Percentiles rank a stretch among this genome's conserved stretches.
Evolutionary conservation across 2,113 vertebrate species (phyloP).

Genomic region (Lophura nycthemera): DNA sequence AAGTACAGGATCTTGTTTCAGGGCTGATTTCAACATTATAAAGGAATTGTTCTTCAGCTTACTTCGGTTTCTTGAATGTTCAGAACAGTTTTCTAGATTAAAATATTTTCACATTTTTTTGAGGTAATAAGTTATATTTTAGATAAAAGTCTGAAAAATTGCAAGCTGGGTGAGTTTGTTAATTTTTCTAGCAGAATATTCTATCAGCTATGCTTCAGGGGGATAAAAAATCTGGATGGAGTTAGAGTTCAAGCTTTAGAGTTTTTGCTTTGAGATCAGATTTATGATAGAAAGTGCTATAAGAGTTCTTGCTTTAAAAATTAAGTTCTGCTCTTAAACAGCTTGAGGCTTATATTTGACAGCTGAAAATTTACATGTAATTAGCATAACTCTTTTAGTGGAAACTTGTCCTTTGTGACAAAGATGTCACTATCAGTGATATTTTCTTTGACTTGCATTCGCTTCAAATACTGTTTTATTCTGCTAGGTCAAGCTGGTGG

Average conservation of each 20-base stretch:
- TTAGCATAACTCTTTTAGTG: not conserved
- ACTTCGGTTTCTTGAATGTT: not conserved
- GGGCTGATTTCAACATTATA: not conserved
- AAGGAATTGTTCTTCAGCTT: not conserved
- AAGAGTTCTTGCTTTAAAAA: not conserved
- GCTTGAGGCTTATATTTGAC: not conserved
- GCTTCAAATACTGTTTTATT: not conserved
- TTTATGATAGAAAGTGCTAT: not conserved
- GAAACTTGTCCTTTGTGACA: constrained; percentile 1
- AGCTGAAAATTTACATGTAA: constrained; percentile 9
- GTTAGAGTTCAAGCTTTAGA: not conserved
- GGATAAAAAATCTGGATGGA: not conserved
- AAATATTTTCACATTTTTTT: not conserved
- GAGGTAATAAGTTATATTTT: not conserved
- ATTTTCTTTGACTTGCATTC: not conserved
- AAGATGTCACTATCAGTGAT: not conserved
- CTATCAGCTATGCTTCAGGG: not conserved
- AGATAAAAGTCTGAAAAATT: not conserved
- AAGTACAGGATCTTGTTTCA: not conserved
- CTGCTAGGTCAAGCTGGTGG: not conserved
- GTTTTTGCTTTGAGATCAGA: not conserved
- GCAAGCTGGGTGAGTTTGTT: not conserved
- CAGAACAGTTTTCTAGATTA: not conserved
- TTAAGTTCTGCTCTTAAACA: not conserved
- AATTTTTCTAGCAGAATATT: not conserved